Base-by-base conservation (phyloP, 1,140 invertebrate species). In the Trichonephila clavipes region DNA sequence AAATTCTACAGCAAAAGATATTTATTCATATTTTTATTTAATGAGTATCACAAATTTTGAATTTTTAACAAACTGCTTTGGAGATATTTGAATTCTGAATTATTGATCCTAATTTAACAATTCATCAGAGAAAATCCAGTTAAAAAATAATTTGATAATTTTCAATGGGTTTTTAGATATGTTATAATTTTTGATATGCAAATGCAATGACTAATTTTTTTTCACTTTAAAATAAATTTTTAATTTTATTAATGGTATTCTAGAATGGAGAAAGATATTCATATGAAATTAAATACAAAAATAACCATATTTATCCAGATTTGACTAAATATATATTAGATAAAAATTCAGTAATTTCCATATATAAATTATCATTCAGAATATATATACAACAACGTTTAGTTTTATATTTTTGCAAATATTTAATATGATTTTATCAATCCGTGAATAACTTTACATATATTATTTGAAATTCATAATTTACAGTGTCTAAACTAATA, bases 121-220 rank as follows among this genome's bases (percentile, higher is more conserved):
- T 34, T 18, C 18, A 7, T 40, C 18, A 28, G 3, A 28, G 3
- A 77, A 34, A 77, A 77, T 77, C 2, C 18, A 40, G 16, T 40
- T 34, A 5, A 19, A 77, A 77, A 77, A 77, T 40, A 77, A 77
- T 40, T 28, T 28, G 34, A 34, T 77, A 77, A 77, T 77, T 77
- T 77, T 77, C 28, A 77, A 34, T 77, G 28, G 6, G 40, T 40
- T 77, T 77, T 77, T 34, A 77, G 72, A 77, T 77, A 77, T 77
- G 72, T 77, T 34, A 77, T 16, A 34, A 77, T 77, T 77, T 77
- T 18, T 77, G 72, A 77, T 77, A 77, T 77, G 72, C 34, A 77
- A 77, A 77, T 77, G 18, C 34, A 77, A 77, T 18, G 16, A 77
- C 18, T 14, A 24, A 40, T 69, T 69, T 34, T 40, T 28, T 19